These are phyloP conservation scores for Forbesichthys agassizii DNA, from an alignment of 2,113 vertebrate genomes.

Conservation along the genomic window DNA sequence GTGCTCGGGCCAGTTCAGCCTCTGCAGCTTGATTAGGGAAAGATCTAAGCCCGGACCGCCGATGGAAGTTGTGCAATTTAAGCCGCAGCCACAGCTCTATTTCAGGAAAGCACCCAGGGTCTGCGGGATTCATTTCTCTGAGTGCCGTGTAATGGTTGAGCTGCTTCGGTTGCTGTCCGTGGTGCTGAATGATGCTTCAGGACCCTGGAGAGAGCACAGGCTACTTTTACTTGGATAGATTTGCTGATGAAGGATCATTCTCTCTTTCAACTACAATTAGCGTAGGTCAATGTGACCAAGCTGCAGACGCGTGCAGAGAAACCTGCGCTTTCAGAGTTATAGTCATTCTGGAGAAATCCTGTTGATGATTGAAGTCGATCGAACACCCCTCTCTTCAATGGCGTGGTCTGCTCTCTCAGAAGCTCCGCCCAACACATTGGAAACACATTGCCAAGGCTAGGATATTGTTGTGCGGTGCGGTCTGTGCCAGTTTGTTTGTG, in stretches of 20 bases:
- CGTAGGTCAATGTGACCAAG: too few species aligned
- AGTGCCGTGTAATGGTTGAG: background rate
- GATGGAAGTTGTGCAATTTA: background rate
- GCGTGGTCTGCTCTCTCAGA: too few species aligned
- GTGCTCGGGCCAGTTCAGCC: background rate
- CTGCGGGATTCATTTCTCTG: background rate
- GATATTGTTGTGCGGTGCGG: too few species aligned
- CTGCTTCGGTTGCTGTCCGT: constrained; percentile 47
- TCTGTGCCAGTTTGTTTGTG: too few species aligned
- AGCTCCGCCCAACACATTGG: too few species aligned
- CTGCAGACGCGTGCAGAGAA: too few species aligned
- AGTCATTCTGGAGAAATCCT: too few species aligned
- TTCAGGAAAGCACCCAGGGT: constrained; percentile 8
- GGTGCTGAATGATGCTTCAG: constrained; percentile 36
- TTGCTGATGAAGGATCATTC: background rate
- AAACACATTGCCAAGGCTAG: too few species aligned
- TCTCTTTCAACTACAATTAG: background rate
- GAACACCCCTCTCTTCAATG: too few species aligned
- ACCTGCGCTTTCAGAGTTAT: too few species aligned
- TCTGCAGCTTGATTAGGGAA: background rate
- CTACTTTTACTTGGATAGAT: background rate
- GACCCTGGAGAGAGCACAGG: background rate
- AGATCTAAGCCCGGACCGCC: background rate
- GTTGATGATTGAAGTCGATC: too few species aligned
- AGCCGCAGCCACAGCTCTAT: background rate